Evolutionary conservation across 2,113 vertebrate genomes (phyloP).

Genomic region (Peucedramus taeniatus): DNA sequence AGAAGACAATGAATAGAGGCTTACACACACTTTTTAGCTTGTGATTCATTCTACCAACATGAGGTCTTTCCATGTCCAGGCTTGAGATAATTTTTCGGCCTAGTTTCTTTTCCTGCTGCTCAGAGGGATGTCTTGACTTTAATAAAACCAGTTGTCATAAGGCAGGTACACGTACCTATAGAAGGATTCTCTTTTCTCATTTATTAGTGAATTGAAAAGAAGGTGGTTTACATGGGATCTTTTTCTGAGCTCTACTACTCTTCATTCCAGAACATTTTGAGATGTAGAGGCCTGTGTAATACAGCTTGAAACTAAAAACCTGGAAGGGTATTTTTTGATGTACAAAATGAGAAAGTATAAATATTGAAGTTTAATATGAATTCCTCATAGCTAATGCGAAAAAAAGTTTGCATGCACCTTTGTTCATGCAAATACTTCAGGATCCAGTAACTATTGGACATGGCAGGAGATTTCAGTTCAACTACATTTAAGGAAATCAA

Average conservation of each 20-base stretch:
- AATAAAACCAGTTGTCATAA: background rate
- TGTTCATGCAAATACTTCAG: background rate
- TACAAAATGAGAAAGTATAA: background rate
- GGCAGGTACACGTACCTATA: background rate
- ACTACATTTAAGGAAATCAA: background rate
- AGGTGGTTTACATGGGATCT: background rate
- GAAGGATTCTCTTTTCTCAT: background rate
- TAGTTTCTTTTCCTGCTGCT: background rate
- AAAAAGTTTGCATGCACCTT: background rate
- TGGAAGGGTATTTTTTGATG: background rate
- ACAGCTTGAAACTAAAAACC: background rate
- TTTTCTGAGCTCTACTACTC: background rate
- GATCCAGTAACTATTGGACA: background rate
- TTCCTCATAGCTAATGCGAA: background rate
- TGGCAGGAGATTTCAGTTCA: background rate
- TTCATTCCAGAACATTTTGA: background rate
- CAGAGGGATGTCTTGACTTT: background rate
- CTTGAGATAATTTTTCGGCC: background rate
- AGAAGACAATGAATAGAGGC: background rate
- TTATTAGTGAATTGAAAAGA: background rate
- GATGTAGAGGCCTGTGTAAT: background rate
- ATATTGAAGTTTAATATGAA: background rate
- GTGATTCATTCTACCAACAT: background rate
- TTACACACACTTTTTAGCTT: background rate
- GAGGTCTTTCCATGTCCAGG: background rate